Conservation (phyloP, 1,140 invertebrate genomes). For the Hirudo medicinalis region DNA sequence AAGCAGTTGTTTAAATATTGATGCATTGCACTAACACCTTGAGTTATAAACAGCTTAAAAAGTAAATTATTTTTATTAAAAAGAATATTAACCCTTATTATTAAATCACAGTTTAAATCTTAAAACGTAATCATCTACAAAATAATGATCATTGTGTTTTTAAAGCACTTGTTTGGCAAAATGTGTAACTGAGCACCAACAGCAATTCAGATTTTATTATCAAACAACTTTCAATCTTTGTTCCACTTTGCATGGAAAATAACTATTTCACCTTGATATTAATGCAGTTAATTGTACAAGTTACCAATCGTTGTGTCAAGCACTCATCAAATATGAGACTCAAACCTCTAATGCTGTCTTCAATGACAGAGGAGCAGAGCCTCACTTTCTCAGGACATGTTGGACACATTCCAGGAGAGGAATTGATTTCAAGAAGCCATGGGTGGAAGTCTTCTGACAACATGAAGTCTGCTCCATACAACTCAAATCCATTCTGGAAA, state of each 20-base stretch:
- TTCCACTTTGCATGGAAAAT: not conserved
- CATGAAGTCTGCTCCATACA: conserved; percentile 89
- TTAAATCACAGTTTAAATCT: not conserved
- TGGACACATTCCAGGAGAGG: conserved; percentile 73
- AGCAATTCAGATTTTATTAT: not conserved
- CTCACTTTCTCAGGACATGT: conserved; percentile 73
- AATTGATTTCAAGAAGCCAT: conserved; percentile 88
- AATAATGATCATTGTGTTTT: too few relatives aligned
- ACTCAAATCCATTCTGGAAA: conserved; percentile 55
- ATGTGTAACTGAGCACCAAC: too few relatives aligned
- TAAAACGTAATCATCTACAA: not conserved
- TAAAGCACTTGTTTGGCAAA: too few relatives aligned
- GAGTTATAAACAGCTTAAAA: conserved; percentile 5
- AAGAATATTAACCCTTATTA: not conserved
- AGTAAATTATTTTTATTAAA: not conserved
- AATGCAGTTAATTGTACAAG: not conserved
- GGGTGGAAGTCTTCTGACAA: conserved; percentile 70
- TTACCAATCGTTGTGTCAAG: not conserved
- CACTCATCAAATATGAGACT: not conserved
- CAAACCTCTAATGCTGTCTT: conserved; percentile 79
- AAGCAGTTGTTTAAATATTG: conserved; percentile 14
- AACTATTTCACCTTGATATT: not conserved
- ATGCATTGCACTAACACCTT: conserved; percentile 28
- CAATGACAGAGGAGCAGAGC: conserved; percentile 70
- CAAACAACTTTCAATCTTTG: not conserved